A percentile compares a stretch with the other conserved stretches of the same genome.
Conservation (phyloP, 2,113 vertebrate species). For the Nesogale talazaci region DNA sequence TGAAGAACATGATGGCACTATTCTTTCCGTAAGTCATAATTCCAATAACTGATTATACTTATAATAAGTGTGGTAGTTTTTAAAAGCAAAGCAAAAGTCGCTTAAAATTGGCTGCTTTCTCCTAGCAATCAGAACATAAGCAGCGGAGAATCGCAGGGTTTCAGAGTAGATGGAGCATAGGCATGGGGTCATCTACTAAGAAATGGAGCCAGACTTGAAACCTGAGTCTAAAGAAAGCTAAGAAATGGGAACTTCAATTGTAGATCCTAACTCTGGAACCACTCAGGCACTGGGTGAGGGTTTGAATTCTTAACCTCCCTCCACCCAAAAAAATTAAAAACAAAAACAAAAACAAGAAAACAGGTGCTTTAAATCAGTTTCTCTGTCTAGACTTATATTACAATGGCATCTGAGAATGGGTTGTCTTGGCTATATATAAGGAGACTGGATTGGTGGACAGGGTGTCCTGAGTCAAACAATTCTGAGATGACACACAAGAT, state of each 20-base stretch:
- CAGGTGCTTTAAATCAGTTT: too few species aligned
- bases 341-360: too few species aligned
- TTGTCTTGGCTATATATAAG: too few species aligned
- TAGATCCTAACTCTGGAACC: neutral
- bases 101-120: conserved; percentile 43
- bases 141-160: neutral
- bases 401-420: too few species aligned
- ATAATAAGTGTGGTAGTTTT: conserved; percentile 52
- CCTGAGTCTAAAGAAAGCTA: neutral
- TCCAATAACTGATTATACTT: conserved; percentile 59
- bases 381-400: too few species aligned
- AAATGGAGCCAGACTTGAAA: neutral
- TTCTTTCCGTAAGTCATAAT: conserved; percentile 54
- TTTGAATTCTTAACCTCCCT: too few species aligned
- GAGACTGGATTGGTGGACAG: neutral
- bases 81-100: conserved; percentile 40
- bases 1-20: conserved; percentile 54
- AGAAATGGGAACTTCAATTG: neutral
- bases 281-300: neutral
- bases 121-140: conserved; percentile 2
- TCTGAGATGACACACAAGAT: neutral
- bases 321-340: too few species aligned
- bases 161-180: neutral
- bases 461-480: neutral
- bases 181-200: neutral